These are phyloP conservation scores for Bombus waltoni DNA, from an alignment of 1,140 invertebrate species.

Conservation along the genomic window DNA sequence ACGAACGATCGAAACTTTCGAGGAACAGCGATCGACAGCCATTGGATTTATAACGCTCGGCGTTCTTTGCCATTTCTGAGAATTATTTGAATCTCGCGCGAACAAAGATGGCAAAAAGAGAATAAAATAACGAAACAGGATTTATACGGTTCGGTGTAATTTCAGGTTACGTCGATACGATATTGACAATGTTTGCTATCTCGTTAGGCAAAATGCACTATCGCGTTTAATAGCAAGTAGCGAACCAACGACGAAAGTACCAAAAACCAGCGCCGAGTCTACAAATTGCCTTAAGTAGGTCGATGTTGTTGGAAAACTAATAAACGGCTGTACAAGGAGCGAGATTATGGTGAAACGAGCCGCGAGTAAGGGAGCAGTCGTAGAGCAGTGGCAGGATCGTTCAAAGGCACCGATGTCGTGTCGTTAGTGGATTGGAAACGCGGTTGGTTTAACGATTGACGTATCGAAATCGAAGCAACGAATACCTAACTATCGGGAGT, in stretches of 20 bases:
- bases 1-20: background rate
- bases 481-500: conserved; percentile 21
- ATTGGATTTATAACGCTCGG: background rate
- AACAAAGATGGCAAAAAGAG: no score
- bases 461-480: conserved; percentile 39
- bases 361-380: conserved; percentile 10
- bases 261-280: background rate
- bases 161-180: background rate
- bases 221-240: background rate
- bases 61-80: background rate
- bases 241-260: background rate
- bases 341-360: conserved; percentile 37
- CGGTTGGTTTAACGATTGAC: conserved; percentile 58
- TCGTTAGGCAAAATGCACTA: background rate
- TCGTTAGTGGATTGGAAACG: conserved; percentile 59
- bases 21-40: background rate
- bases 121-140: no score
- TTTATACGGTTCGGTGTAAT: no score
- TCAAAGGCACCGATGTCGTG: conserved; percentile 61
- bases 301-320: conserved; percentile 48
- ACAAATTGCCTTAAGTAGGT: conserved; percentile 6
- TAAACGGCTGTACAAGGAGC: conserved; percentile 25
- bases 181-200: background rate
- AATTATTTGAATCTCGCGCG: background rate
- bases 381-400: conserved; percentile 1